Conservation (phyloP, 2,888 invertebrate species). For the Salpingus planirostris region DNA sequence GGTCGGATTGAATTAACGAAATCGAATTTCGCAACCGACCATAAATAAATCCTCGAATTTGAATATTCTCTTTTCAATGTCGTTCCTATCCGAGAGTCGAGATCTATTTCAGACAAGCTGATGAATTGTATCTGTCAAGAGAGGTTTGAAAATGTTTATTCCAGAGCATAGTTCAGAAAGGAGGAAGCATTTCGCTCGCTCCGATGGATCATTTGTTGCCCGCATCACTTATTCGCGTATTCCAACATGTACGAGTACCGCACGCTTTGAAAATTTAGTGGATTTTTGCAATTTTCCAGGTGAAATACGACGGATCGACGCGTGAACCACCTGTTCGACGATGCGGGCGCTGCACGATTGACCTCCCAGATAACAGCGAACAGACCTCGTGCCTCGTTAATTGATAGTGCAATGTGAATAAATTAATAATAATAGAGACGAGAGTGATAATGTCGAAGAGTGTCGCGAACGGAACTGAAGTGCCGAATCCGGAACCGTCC, state of each 20-base stretch:
- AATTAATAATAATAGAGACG: slow-evolving; percentile 1
- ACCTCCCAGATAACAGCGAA: slow-evolving; percentile 1
- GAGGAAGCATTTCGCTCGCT: no score
- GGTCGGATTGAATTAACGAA: no score
- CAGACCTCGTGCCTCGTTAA: no score
- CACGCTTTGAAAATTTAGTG: no score
- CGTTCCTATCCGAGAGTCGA: not conserved
- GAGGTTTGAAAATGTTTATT: slow-evolving; percentile 5
- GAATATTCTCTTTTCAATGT: slow-evolving; percentile 3
- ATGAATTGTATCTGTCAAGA: slow-evolving; percentile 7
- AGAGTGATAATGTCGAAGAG: slow-evolving; percentile 14
- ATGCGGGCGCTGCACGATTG: slow-evolving; percentile 4
- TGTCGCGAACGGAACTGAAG: slow-evolving; percentile 16
- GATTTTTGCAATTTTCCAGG: no score
- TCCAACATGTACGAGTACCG: no score
- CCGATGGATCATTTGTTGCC: slow-evolving; percentile 5
- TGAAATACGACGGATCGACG: no score
- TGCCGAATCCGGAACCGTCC: slow-evolving; percentile 15
- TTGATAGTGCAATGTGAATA: no score
- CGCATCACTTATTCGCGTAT: not conserved
- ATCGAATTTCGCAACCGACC: slow-evolving; percentile 5
- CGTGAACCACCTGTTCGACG: slow-evolving; percentile 9
- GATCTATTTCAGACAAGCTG: slow-evolving; percentile 7
- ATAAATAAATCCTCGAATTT: slow-evolving; percentile 1
- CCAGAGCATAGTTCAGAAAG: no score